These are phyloP conservation scores for Grantiella picta DNA, from an alignment of 2,113 vertebrate genomes.

Conservation along the genomic window DNA sequence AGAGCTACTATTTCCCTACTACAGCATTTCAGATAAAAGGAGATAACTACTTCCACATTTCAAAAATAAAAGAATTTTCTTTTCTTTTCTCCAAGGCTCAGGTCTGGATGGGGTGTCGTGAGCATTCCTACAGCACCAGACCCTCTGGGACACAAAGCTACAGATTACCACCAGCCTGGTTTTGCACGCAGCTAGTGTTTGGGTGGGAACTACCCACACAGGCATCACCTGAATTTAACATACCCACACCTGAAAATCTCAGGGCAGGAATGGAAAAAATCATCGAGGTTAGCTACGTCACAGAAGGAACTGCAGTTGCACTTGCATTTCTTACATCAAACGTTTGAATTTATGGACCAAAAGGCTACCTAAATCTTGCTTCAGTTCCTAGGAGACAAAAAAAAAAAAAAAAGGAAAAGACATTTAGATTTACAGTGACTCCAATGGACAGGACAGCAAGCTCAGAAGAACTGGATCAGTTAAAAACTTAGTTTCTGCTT, in stretches of 20 bases:
- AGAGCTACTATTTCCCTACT: neutral
- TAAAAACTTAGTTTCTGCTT: neutral
- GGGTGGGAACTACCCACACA: neutral
- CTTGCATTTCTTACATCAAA: neutral
- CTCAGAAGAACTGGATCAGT: neutral
- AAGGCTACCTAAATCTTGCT: neutral
- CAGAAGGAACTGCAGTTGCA: neutral
- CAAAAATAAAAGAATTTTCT: neutral
- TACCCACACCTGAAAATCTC: neutral
- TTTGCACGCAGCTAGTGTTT: accelerated
- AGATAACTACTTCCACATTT: neutral
- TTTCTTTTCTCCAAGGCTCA: neutral
- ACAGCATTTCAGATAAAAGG: neutral
- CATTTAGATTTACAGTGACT: neutral
- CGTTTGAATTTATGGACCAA: neutral
- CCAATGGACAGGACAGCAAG: neutral
- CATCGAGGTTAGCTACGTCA: neutral
- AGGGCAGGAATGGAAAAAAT: neutral
- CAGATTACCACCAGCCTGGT: too few species aligned
- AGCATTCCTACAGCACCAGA: neutral
- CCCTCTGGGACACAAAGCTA: neutral
- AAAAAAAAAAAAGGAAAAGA: neutral
- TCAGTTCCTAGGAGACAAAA: neutral
- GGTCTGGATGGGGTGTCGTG: neutral
- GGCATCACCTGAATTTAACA: neutral